phyloP scores from a whole-genome alignment of 1,140 invertebrate species.

The Drosophila melanica region DNA sequence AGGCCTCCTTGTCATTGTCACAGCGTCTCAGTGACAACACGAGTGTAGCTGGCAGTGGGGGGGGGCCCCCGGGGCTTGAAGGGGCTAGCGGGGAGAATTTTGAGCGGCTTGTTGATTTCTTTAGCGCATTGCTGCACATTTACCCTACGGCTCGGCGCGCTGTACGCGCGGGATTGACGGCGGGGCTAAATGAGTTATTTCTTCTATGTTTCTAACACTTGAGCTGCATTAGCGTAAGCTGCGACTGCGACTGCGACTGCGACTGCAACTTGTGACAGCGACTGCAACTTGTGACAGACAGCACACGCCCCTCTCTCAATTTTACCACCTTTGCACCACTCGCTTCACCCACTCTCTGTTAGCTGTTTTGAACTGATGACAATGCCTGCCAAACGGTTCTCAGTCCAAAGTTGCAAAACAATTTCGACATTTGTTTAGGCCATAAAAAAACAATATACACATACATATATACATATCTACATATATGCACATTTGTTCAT shows the following conservation, averaged over 20 bases:
- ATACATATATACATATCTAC: neutral
- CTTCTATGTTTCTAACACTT: conserved; percentile 78
- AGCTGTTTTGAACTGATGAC: conserved; percentile 8
- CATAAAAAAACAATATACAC: conserved; percentile 13
- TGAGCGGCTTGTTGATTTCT: conserved; percentile 50
- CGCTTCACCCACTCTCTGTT: neutral
- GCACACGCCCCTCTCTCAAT: conserved; percentile 1
- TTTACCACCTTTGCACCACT: neutral
- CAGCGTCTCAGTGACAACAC: conserved; percentile 47
- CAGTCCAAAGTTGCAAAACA: conserved; percentile 45
- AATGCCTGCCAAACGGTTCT: conserved; percentile 19
- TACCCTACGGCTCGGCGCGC: conserved; percentile 20
- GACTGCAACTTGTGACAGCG: conserved; percentile 17
- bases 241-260: conserved; percentile 32
- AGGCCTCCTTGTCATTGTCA: conserved; percentile 79
- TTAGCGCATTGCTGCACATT: conserved; percentile 67
- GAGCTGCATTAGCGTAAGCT: conserved; percentile 80
- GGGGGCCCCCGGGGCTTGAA: neutral
- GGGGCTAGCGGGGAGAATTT: conserved; percentile 7
- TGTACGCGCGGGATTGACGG: neutral
- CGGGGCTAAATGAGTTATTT: conserved; percentile 64
- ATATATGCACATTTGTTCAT: conserved; percentile 25
- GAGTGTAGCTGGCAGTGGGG: conserved; percentile 1
- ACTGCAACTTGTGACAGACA: conserved; percentile 23
- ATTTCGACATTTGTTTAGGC: conserved; percentile 36